Evolutionary conservation across 2,888 invertebrate genomes (phyloP).

Genomic region (Schrankia costaestrigalis): DNA sequence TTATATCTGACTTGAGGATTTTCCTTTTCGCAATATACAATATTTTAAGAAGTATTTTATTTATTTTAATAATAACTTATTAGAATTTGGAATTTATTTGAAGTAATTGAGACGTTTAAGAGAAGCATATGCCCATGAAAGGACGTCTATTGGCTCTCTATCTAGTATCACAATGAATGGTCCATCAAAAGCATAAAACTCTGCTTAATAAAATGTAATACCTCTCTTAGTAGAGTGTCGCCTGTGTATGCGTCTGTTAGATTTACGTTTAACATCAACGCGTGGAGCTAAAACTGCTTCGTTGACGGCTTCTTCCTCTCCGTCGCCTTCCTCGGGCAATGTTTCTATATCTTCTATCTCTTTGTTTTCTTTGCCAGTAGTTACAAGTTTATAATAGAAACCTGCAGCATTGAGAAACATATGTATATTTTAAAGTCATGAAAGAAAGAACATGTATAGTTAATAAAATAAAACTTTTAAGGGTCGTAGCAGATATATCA

Average conservation of each 20-base stretch:
- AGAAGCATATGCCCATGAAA: too few relatives aligned
- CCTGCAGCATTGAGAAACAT: constrained; percentile 35
- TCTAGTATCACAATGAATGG: not conserved
- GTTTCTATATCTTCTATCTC: constrained; percentile 61
- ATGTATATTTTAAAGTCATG: not conserved
- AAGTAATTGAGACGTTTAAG: too few relatives aligned
- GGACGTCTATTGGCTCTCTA: too few relatives aligned
- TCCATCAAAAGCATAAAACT: not conserved
- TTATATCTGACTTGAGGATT: not conserved
- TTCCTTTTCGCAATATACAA: not conserved
- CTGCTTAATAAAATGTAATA: constrained; percentile 16
- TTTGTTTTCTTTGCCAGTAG: constrained; percentile 78
- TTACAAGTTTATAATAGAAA: constrained; percentile 81
- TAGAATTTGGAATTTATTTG: too few relatives aligned
- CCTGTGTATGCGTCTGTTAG: constrained; percentile 55
- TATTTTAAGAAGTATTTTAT: too few relatives aligned
- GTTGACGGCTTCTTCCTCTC: constrained; percentile 41
- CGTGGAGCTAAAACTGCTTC: constrained; percentile 43
- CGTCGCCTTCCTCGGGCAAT: constrained; percentile 53
- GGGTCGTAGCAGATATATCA: too few relatives aligned
- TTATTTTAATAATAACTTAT: too few relatives aligned
- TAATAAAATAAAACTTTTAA: too few relatives aligned
- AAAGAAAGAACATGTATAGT: too few relatives aligned
- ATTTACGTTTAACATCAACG: constrained; percentile 57
- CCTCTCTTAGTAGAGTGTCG: constrained; percentile 68